Conservation (phyloP, 2,113 vertebrate genomes). For the Mobula birostris region DNA sequence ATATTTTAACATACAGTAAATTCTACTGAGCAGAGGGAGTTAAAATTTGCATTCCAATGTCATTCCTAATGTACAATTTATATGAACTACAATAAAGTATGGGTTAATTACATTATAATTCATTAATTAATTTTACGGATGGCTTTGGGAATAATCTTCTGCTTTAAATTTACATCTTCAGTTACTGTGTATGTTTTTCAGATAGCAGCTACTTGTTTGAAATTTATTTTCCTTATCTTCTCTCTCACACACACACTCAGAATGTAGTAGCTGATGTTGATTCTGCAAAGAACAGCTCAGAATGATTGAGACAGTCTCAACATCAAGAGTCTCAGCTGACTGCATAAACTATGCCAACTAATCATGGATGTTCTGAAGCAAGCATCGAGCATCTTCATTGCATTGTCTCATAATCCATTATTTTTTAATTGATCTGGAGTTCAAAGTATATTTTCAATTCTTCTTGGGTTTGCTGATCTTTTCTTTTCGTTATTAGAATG, state of each 20-base stretch:
- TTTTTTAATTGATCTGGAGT: not conserved
- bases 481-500: not conserved
- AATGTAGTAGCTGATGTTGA: not conserved
- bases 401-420: not conserved
- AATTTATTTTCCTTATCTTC: slow-evolving; percentile 9
- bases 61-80: not conserved
- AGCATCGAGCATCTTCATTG: not conserved
- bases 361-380: not conserved
- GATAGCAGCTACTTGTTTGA: not conserved
- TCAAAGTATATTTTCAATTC: not conserved
- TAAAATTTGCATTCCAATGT: not conserved
- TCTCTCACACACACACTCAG: not conserved
- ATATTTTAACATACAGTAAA: not conserved
- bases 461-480: not conserved
- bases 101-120: not conserved
- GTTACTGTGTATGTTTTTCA: not conserved
- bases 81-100: not conserved
- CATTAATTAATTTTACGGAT: not conserved
- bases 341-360: not conserved
- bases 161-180: not conserved
- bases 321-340: not conserved
- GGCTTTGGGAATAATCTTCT: not conserved
- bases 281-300: not conserved
- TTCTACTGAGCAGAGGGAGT: not conserved
- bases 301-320: not conserved